Base-by-base conservation (phyloP, 2,797 vertebrate species). In the Enteromius afrohamiltoni region DNA sequence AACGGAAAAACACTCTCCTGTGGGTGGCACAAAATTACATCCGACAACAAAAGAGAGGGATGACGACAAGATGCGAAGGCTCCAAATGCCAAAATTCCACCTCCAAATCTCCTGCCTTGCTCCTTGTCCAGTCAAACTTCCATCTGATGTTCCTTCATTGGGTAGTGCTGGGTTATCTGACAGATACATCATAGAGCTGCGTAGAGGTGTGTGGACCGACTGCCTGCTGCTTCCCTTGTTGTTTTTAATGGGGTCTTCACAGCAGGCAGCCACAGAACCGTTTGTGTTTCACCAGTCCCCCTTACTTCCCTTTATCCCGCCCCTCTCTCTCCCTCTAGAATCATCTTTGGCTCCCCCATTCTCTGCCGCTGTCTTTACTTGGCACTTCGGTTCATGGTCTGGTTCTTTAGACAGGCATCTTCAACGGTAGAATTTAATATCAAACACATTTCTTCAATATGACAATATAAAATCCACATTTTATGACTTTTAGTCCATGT, bases 211-310 rank as follows among this genome's bases (percentile, higher is more conserved):
- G 87, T 87, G 88, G 89, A 91, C 87, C 77, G 91, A 89, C 90
- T 80, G 80, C 91, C 90, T 82, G 88, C 92, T 92, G 90, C 69
- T 89, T 87, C 88, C 87, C 85, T 89, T 88, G 82, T 90, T 92
- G 89, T 91, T 90, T 93, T 92, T 92, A 92, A 93, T 90, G 82
- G 89, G 86, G 83, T 91, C 83, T 80, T 90, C 92, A 78, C 93
- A 93, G 92, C 92, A 87, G 92, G 91, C 19, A 47, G 82, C 65
- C 53, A 65, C 83, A 83, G 77, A 88, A 82, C 87, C 88, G 89
- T 91, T 91, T 91, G 88, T 92, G 85, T 88, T 90, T 79, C 85
- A 83, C 85, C 21, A 65, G 83, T 87, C 79, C 82, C 51, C 21
- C 49, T 76, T 82, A 85, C 58, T 70, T 83, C 14, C 75, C 68